Percentiles rank a stretch among this genome's conserved stretches.
These are phyloP conservation scores for Sebastes itinus DNA, from an alignment of 2,797 vertebrate genomes.

Conservation along the genomic window DNA sequence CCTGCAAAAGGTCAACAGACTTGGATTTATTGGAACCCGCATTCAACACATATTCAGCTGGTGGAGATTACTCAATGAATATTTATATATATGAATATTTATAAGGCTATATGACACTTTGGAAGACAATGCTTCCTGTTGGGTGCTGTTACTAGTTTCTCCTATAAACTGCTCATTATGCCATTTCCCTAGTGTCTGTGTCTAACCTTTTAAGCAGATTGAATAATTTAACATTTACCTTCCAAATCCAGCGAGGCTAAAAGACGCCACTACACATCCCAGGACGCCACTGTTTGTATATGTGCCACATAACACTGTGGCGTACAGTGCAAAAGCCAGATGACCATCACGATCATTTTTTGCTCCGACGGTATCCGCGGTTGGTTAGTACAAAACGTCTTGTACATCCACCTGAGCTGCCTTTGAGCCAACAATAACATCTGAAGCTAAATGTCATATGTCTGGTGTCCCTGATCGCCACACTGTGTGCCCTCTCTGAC, in stretches of 20 bases:
- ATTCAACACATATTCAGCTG: conserved; percentile 66
- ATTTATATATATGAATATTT: conserved; percentile 79
- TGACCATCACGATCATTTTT: conserved; percentile 35
- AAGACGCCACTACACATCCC: conserved; percentile 55
- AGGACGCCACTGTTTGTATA: conserved; percentile 36
- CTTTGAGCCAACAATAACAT: conserved; percentile 35
- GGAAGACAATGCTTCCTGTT: conserved; percentile 78
- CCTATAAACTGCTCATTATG: conserved; percentile 73
- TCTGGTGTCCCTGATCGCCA: conserved; percentile 39
- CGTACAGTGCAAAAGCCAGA: conserved; percentile 25
- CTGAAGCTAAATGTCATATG: conserved; percentile 51
- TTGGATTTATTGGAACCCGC: conserved; percentile 69
- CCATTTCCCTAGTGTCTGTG: conserved; percentile 58
- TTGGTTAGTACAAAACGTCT: conserved; percentile 33
- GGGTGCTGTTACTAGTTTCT: conserved; percentile 68
- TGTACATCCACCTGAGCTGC: conserved; percentile 30
- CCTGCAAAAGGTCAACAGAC: conserved; percentile 74
- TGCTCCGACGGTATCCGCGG: conserved; percentile 1
- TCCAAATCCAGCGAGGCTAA: conserved; percentile 63
- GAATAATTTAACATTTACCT: conserved; percentile 79
- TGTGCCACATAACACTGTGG: conserved; percentile 30
- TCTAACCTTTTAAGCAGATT: conserved; percentile 75
- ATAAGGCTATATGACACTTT: conserved; percentile 80
- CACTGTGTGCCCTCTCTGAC: conserved; percentile 48
- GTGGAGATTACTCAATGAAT: conserved; percentile 74